Evolutionary conservation across 2,113 vertebrate species (phyloP).

Genomic region (Poicephalus gulielmi): DNA sequence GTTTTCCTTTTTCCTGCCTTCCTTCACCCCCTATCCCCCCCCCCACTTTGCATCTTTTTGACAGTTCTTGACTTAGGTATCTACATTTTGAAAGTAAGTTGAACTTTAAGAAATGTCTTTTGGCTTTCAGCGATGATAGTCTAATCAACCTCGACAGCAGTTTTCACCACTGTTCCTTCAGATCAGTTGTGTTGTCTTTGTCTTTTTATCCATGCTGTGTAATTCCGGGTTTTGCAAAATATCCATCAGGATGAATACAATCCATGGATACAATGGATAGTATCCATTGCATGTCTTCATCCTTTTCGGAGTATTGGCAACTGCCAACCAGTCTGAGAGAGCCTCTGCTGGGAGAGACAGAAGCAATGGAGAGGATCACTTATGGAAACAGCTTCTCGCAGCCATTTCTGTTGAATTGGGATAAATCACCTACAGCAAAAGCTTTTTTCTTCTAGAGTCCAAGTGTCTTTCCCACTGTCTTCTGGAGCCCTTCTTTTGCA

Average conservation of each 20-base stretch:
- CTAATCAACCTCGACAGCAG: neutral
- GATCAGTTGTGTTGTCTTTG: neutral
- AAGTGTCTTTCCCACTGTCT: neutral
- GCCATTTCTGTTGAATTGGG: neutral
- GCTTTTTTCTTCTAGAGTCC: neutral
- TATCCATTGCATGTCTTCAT: accelerated
- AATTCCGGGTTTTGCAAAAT: neutral
- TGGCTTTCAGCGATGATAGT: neutral
- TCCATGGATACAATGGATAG: neutral
- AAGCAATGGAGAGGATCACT: neutral
- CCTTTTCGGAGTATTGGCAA: neutral
- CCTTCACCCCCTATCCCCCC: accelerated
- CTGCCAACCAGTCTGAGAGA: accelerated
- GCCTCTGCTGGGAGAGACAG: neutral
- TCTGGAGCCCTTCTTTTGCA: neutral
- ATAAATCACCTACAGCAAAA: neutral
- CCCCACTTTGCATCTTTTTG: neutral
- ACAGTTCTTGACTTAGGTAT: neutral
- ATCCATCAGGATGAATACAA: neutral
- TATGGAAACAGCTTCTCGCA: neutral
- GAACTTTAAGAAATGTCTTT: neutral
- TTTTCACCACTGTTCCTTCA: neutral
- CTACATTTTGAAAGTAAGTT: neutral
- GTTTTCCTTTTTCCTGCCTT: neutral
- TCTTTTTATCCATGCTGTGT: neutral